Conservation (phyloP, 2,888 invertebrate species). For the Hemicrepidius hirtus region DNA sequence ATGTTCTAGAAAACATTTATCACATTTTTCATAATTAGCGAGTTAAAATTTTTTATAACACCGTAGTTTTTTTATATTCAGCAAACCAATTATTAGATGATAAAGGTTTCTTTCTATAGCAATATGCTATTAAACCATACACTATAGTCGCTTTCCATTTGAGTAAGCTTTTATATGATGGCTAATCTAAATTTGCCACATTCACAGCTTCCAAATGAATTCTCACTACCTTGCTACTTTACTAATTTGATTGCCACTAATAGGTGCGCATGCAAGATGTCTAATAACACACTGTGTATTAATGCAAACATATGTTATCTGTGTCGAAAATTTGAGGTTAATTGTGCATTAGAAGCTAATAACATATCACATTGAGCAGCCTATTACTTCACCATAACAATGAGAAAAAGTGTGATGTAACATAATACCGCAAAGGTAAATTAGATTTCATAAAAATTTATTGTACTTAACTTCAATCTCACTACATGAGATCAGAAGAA, state of each 20-base stretch:
- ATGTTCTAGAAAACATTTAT: too few species aligned
- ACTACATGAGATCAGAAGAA: neutral
- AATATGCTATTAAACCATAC: neutral
- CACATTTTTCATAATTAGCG: too few species aligned
- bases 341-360: conserved; percentile 28
- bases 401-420: conserved; percentile 23
- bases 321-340: conserved; percentile 35
- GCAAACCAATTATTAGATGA: too few species aligned
- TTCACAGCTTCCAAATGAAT: conserved; percentile 20
- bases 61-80: too few species aligned
- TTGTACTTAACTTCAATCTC: conserved; percentile 6
- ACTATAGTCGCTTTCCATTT: conserved; percentile 2
- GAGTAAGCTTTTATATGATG: neutral
- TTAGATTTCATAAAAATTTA: conserved; percentile 21
- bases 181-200: conserved; percentile 16
- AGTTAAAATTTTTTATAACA: too few species aligned
- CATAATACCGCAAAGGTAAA: conserved; percentile 13
- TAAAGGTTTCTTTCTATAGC: neutral
- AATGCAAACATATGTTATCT: conserved; percentile 36
- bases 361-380: conserved; percentile 12
- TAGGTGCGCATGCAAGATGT: conserved; percentile 41
- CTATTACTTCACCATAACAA: conserved; percentile 18
- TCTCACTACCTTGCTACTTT: conserved; percentile 18
- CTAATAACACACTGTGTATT: conserved; percentile 30
- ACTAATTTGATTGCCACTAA: conserved; percentile 32